Evolutionary conservation across 1,140 invertebrate species (phyloP), one percentile per base, ranked within the genome.

Genomic region (Vollenhovia emeryi): DNA sequence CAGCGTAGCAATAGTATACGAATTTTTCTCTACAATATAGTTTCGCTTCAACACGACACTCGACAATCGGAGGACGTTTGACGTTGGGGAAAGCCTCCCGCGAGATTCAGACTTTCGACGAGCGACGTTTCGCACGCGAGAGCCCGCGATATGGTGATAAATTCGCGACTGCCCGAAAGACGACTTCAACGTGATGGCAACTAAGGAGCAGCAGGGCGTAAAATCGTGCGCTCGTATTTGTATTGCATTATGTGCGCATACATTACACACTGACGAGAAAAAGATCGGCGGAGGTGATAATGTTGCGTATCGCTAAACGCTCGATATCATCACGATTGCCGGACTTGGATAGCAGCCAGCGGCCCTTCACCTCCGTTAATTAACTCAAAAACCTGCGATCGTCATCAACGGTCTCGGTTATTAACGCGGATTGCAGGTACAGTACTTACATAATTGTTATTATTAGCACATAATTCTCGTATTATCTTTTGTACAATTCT

Each of bases 151-250:
- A 24, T 1, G 1, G n/a, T 9, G 52, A 75, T 75, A 75, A 75
- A 60, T 45, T 60, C 18, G n/a, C 13, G 7, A 13, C 8, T 1
- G 27, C 11, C 27, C 0, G 55, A 57, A 27, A 74, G 13, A 13
- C 45, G 36, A 62, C 30, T 76, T 30, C 36, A 33, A 30, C 15
- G 48, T 24, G 11, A 15, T 45, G 9, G 9, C 36, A 43, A 4
- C 15, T 40, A 6, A 43, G 18, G 4, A 60, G 73, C 73, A 18
- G 30, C 52, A 21, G 8, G 8, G 24, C 36, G 73, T 36, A 76
- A 76, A 76, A 76, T 76, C 36, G 73, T 9, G 11, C 40, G 21
- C 24, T 21, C 33, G 15, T 30, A 62, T 76, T 76, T 76, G 74
- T 43, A 60, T 33, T 62, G 18, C 40, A 76, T 76, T 76, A 76